Evolutionary conservation across 2,888 invertebrate species (phyloP), one percentile per base, ranked within the genome.

Genomic region (Drosophila imparisetae): DNA sequence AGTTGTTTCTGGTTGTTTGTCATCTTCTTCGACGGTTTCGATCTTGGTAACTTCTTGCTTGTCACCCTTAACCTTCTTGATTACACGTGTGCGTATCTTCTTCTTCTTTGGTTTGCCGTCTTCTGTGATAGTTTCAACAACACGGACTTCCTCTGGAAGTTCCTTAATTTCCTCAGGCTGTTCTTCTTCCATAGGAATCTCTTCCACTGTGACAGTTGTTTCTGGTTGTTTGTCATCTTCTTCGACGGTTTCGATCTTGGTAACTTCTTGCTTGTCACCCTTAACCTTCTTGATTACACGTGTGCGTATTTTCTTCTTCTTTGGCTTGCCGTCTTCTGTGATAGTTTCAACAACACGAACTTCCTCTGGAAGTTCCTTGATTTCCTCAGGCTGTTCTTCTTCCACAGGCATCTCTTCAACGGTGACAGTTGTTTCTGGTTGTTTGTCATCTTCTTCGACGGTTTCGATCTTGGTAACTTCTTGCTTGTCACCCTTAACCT

Each of bases 341-440:
- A 55, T 18, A 0, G 50, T 54, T 64, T 75, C 75, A 7, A 75
- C 36, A 0, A 74, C 65, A 30, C 60, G 75, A 11, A 79, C 66
- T 30, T 75, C 82, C 59, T 93, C 92, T 21, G 92, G 92, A 4
- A 83, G 74, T 60, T 73, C 90, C 91, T 32, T 27, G 4, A 79
- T 49, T 21, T 67, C 55, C 50, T 77, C 79, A 27, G 75, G 67
- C 4, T 42, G 18, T 27, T 73, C 71, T n/a, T 63, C 62, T 34
- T 82, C 72, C 0, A 73, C 18, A 2, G 77, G 70, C 10, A 61
- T 24, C 36, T 82, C 75, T 67, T 82, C 73, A 0, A 82, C 81
- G 0, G 79, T 82, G 10, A 81, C 81, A 2, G 74, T 81, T 6
- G 81, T 80, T 64, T 80, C 78, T 0, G 81, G 79, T 27, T 52